Conservation (phyloP, 2,888 invertebrate species). For the Tetheella fluctuosa region DNA sequence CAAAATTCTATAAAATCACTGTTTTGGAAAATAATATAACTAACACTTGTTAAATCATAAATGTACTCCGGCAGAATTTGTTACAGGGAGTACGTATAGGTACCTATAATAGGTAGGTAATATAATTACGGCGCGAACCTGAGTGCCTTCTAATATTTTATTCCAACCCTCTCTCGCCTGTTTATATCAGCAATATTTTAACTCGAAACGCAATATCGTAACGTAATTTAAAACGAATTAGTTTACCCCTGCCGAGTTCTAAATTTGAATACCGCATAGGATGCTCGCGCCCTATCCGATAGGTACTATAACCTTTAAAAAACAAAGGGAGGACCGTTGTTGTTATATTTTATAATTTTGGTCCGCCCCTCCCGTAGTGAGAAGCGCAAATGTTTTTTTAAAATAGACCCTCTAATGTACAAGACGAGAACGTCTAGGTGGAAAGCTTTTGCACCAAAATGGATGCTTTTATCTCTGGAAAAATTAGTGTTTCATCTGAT, state of each 20-base stretch:
- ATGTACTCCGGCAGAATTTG: slow-evolving; percentile 29
- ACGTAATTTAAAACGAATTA: slow-evolving; percentile 84
- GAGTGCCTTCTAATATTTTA: slow-evolving; percentile 64
- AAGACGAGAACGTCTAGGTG: slow-evolving; percentile 55
- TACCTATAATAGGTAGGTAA: slow-evolving; percentile 60
- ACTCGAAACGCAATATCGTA: slow-evolving; percentile 79
- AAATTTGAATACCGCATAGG: slow-evolving; percentile 77
- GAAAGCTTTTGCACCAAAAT: slow-evolving; percentile 65
- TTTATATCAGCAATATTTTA: slow-evolving; percentile 79
- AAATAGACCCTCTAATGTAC: slow-evolving; percentile 74
- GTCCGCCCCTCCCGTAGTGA: slow-evolving; percentile 51
- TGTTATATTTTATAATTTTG: slow-evolving; percentile 76
- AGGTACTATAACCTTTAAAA: slow-evolving; percentile 64
- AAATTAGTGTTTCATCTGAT: slow-evolving; percentile 59
- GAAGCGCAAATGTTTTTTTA: slow-evolving; percentile 62
- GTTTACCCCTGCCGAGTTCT: slow-evolving; percentile 73
- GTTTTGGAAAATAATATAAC: slow-evolving; percentile 10
- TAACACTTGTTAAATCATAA: too few species aligned
- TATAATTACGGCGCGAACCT: slow-evolving; percentile 55
- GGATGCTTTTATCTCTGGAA: slow-evolving; percentile 61
- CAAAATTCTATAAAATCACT: too few species aligned
- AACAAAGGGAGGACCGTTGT: slow-evolving; percentile 73
- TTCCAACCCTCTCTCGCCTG: slow-evolving; percentile 70
- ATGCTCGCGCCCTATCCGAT: slow-evolving; percentile 69
- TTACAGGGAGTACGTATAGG: slow-evolving; percentile 39